Conservation (phyloP, 2,797 vertebrate species). For the Parambassis ranga region DNA sequence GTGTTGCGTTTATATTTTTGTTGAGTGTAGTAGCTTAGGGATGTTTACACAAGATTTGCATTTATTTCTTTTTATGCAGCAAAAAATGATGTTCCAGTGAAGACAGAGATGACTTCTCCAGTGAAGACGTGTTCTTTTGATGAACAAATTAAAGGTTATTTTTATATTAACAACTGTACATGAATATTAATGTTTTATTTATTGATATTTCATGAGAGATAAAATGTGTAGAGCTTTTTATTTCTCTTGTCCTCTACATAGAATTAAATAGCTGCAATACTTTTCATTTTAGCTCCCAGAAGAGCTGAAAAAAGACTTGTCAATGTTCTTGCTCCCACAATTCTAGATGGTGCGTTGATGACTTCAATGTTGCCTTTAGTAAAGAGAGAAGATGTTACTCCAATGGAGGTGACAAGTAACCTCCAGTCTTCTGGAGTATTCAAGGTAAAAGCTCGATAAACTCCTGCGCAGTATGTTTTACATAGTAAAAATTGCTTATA, state of each 20-base stretch:
- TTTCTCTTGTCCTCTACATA: neutral
- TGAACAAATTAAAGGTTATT: conserved; percentile 92
- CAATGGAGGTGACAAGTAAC: conserved; percentile 95
- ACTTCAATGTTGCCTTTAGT: conserved; percentile 90
- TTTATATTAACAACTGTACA: neutral
- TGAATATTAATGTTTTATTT: neutral
- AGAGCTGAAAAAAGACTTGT: neutral
- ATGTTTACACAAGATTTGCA: neutral
- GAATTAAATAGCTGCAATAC: neutral
- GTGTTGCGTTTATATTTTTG: too few relatives aligned
- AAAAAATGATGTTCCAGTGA: conserved; percentile 88
- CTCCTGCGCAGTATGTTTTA: neutral
- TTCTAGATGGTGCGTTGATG: conserved; percentile 87
- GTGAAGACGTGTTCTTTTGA: conserved; percentile 93
- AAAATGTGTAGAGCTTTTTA: too few relatives aligned
- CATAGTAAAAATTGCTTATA: neutral
- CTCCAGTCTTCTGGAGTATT: conserved; percentile 82
- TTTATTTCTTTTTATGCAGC: conserved; percentile 61
- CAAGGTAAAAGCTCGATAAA: conserved; percentile 76
- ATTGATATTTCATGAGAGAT: too few relatives aligned
- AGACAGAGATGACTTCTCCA: conserved; percentile 91
- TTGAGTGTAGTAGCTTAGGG: too few relatives aligned
- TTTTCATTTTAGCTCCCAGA: too few relatives aligned
- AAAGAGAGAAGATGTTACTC: conserved; percentile 94
- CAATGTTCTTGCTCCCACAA: conserved; percentile 57